Conservation (phyloP, 2,113 vertebrate species). For the Esox niger region DNA sequence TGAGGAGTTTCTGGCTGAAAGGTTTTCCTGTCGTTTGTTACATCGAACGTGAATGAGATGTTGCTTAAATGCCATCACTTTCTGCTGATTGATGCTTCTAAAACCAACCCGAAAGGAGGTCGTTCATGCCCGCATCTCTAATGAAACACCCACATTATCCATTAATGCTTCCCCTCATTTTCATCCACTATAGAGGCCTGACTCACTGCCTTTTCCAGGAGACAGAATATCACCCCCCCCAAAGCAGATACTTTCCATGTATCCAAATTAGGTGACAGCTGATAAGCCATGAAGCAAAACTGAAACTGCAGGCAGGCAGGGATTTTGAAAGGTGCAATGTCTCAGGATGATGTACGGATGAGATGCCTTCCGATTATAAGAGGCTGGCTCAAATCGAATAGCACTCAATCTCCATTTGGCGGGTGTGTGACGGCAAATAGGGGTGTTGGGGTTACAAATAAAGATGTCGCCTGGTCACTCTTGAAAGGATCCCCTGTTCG, state of each 20-base stretch:
- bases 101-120: too few relatives aligned
- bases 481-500: background rate
- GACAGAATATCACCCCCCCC: background rate
- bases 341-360: too few relatives aligned
- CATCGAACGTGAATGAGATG: too few relatives aligned
- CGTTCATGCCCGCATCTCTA: background rate
- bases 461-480: background rate
- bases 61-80: background rate
- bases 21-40: too few relatives aligned
- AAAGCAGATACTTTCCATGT: background rate
- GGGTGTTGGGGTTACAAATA: background rate
- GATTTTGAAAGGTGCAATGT: too few relatives aligned
- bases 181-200: background rate
- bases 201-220: constrained; percentile 13
- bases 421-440: too few relatives aligned
- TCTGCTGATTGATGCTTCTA: background rate
- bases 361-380: too few relatives aligned
- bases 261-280: constrained; percentile 14
- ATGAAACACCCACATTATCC: background rate
- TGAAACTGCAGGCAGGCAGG: too few relatives aligned
- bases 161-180: background rate
- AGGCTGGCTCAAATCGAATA: too few relatives aligned
- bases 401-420: too few relatives aligned
- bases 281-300: constrained; percentile 43
- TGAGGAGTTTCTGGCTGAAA: too few relatives aligned